Base-by-base conservation (phyloP, 2,797 vertebrate genomes). In the Cossypha caffra region DNA sequence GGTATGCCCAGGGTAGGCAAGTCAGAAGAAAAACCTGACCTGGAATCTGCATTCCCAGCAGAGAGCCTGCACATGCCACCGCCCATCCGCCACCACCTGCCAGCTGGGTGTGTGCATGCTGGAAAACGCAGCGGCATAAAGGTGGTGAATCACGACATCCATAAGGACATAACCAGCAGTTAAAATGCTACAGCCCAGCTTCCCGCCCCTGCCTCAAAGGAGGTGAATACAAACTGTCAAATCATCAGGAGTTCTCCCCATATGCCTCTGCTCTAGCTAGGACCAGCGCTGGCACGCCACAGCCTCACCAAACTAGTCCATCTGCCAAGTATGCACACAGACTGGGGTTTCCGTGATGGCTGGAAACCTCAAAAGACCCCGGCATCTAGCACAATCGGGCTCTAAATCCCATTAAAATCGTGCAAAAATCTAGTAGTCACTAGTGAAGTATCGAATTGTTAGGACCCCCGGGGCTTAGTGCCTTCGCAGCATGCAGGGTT, bases 11-110 rank as follows among this genome's bases (percentile, higher is more conserved):
- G 72, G 21, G 64, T 24, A 88, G 40, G 86, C 61, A 78, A 80
- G 81, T 71, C 31, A 72, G 75, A 88, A 90, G 78, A 66, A 96
- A 95, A 96, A 90, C 92, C 94, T 83, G 94, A 95, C 83, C 88
- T 96, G 93, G 95, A 97, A 73, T 77, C 9, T 64, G 66, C 85
- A 57, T 63, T 88, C 80, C 74, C 85, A 93, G 88, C 54, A 69
- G 26, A 47, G 11, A 74, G 48, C 25, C 55, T 63, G 89, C 52
- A 45, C 63, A 37, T 4, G 59, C 11, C 42, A 20, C 3, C 1
- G 9, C 75, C 59, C 72, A 77, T 17, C 50, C 0, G 2, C 76
- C 79, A 63, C 55, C 16, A 3, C 59, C 66, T 67, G 77, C 40
- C 59, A 37, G 35, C 1, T 47, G 78, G 13, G 43, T 5, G 61